Base-by-base conservation (phyloP, 2,113 vertebrate species). In the Tragulus kanchil region DNA sequence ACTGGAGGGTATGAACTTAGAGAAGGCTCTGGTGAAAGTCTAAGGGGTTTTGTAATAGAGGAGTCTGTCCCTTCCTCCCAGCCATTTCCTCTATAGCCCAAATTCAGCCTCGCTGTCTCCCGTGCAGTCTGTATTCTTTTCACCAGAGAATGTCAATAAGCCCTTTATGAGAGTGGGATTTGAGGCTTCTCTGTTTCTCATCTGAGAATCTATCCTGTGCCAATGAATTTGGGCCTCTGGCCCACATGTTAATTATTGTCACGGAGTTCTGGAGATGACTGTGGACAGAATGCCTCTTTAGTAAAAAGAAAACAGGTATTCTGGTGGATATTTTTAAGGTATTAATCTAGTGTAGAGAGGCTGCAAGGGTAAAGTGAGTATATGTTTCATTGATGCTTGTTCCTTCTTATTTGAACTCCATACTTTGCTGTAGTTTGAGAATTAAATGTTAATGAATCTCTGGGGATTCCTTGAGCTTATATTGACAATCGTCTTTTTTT, bases 171-270 rank as follows among this genome's bases (percentile, higher is more conserved):
- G 89, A 95, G 48, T 82, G 62, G 67, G 61, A 91, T 77, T 69
- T 94, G 64, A 56, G 64, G 75, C 89, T 88, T 96, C 94, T 97
- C 93, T 96, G 94, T 98, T 98, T 95, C 93, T 61, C 25, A 59
- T 10, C 50, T 78, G 95, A 98, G 98, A 97, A 89, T 90, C 67
- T 96, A 78, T 96, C 97, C 97, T 87, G 89, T 96, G 96, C 79
- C 86, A 97, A 93, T 95, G 50, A 94, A 85, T 97, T 92, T 87
- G 87, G 95, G 97, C 96, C 96, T 64, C 8, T 84, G 96, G 98
- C 98, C 97, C 89, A 96, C 95, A 28, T 58, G 92, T 98, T 99
- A 98, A 98, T 98, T 98, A 98, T 93, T 96, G 78, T 97, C 98
- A 98, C 97, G 98, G 98, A 91, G 90, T 94, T 98, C 92, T 94